These are phyloP conservation scores for Romanogobio albipinnatus DNA, from an alignment of 2,113 vertebrate genomes.

Conservation along the genomic window DNA sequence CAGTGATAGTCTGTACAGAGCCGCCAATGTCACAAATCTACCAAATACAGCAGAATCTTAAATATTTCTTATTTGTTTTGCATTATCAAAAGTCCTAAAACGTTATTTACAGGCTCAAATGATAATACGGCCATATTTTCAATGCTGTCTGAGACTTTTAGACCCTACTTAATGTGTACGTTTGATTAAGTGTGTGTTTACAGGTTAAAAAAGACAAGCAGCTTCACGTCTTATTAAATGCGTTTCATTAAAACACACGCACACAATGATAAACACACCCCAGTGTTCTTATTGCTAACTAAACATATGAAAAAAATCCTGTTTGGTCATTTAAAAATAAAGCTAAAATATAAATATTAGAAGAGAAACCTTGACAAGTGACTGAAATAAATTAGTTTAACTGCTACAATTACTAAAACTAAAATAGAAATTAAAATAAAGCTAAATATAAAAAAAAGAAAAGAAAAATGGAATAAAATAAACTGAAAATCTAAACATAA, in stretches of 20 bases:
- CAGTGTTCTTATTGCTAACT: background rate
- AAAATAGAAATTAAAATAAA: background rate
- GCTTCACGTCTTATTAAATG: constrained; percentile 39
- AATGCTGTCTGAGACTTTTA: background rate
- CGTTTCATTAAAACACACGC: background rate
- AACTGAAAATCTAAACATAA: background rate
- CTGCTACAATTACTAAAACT: background rate
- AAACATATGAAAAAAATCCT: background rate
- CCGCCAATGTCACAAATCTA: background rate
- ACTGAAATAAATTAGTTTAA: background rate
- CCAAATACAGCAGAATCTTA: background rate
- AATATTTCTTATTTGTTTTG: background rate
- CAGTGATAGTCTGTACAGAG: background rate
- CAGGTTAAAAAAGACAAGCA: constrained; percentile 28
- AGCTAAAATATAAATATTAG: background rate
- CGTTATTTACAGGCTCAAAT: background rate
- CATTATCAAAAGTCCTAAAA: background rate
- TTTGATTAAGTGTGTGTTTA: background rate
- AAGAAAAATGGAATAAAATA: no score
- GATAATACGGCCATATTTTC: background rate
- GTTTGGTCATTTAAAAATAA: background rate
- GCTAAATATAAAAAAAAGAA: background rate
- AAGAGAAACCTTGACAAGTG: background rate
- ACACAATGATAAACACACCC: constrained; percentile 2
- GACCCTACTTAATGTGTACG: no score